Conservation (phyloP, 2,113 vertebrate species). For the Otocyon megalotis region DNA sequence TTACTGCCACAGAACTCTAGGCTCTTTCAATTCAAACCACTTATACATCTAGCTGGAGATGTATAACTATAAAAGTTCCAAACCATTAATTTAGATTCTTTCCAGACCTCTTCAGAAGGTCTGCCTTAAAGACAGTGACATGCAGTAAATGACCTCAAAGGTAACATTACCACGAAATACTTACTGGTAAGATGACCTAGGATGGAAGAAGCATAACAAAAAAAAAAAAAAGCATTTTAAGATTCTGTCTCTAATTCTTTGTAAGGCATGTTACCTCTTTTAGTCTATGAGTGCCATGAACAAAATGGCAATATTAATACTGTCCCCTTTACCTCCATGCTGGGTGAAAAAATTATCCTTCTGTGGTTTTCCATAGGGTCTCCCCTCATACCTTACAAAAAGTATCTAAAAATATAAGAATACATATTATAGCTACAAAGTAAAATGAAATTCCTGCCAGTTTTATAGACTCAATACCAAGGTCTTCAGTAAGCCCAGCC, state of each 20-base stretch:
- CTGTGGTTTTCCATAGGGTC: neutral
- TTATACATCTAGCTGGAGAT: conserved; percentile 81
- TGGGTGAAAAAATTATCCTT: neutral
- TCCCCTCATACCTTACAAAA: conserved; percentile 3
- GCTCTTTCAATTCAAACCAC: conserved; percentile 84
- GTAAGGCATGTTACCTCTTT: conserved; percentile 1
- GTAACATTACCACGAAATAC: conserved; percentile 49
- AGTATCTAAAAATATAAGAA: conserved; percentile 16
- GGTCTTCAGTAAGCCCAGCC: neutral
- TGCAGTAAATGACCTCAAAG: conserved; percentile 62
- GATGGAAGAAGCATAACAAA: neutral
- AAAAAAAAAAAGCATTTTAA: neutral
- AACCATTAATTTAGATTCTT: conserved; percentile 79
- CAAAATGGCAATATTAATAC: neutral
- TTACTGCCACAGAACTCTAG: conserved; percentile 75
- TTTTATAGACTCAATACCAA: neutral
- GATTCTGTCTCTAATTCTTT: conserved; percentile 31
- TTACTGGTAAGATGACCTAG: conserved; percentile 61
- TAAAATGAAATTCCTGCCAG: neutral
- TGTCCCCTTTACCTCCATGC: neutral
- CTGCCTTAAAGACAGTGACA: conserved; percentile 73
- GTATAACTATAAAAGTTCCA: conserved; percentile 79
- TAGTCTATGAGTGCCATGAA: neutral
- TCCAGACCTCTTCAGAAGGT: conserved; percentile 70
- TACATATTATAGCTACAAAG: neutral